Evolutionary conservation across 2,113 vertebrate species (phyloP).

Genomic region (Microcebus tavaratra): DNA sequence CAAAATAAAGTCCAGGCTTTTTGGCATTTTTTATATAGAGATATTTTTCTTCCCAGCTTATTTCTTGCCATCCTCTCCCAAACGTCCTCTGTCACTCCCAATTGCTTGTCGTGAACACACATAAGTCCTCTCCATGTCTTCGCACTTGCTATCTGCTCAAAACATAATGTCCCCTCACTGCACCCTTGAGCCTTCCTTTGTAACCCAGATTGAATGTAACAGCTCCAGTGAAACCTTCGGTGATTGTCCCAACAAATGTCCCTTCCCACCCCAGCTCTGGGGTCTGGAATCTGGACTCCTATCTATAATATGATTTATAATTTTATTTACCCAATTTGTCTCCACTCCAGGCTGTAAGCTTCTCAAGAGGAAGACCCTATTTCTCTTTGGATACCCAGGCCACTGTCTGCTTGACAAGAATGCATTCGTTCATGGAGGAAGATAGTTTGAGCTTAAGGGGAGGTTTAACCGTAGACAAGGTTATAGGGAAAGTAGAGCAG

Average conservation of each 20-base stretch:
- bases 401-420: background rate
- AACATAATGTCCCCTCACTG: background rate
- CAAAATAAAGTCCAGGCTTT: background rate
- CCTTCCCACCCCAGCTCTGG: background rate
- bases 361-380: background rate
- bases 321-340: background rate
- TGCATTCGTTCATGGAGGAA: background rate
- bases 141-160: background rate
- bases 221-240: background rate
- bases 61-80: background rate
- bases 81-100: background rate
- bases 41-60: background rate
- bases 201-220: background rate
- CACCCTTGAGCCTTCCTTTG: background rate
- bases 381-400: background rate
- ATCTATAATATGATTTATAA: background rate
- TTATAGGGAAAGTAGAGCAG: background rate
- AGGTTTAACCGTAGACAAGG: background rate
- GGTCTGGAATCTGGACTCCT: background rate
- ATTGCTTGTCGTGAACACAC: background rate
- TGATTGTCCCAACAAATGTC: background rate
- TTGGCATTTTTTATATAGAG: background rate
- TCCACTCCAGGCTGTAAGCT: background rate
- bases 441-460: background rate
- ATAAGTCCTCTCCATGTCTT: background rate